Conservation (phyloP, 2,797 vertebrate species). For the Alcedo atthis region DNA sequence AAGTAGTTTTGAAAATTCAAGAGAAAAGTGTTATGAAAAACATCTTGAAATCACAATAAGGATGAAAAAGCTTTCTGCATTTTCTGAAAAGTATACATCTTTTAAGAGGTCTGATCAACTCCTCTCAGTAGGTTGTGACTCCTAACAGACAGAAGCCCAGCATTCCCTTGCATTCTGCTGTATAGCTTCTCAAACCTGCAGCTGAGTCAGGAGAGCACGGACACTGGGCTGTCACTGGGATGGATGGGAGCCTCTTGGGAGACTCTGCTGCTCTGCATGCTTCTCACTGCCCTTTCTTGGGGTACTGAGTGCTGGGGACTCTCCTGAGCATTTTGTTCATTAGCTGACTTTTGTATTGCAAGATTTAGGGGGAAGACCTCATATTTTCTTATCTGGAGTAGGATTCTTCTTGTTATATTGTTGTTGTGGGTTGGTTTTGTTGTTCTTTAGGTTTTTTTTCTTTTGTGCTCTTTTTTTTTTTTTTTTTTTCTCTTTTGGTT, state of each 20-base stretch:
- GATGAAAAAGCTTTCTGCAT: background rate
- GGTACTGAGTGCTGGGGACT: background rate
- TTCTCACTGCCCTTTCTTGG: background rate
- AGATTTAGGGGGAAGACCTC: background rate
- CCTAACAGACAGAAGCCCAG: background rate
- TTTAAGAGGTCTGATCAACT: background rate
- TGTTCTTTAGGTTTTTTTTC: background rate
- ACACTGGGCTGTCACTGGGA: background rate
- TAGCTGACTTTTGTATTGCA: background rate
- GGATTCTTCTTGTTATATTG: fast-evolving
- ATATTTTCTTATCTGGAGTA: background rate
- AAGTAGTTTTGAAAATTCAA: background rate
- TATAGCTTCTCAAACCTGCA: background rate
- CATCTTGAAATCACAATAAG: background rate
- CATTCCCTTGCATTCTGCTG: background rate
- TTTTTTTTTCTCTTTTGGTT: too few relatives aligned
- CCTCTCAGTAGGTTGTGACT: background rate
- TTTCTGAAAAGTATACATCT: background rate
- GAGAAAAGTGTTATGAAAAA: background rate
- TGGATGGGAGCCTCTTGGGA: background rate
- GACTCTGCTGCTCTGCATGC: background rate
- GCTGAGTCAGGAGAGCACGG: background rate
- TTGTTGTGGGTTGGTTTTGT: background rate
- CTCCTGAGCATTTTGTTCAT: background rate
- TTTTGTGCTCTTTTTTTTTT: too few relatives aligned